These are phyloP conservation scores for Mustelus asterias DNA, from an alignment of 2,113 vertebrate species.

Conservation along the genomic window DNA sequence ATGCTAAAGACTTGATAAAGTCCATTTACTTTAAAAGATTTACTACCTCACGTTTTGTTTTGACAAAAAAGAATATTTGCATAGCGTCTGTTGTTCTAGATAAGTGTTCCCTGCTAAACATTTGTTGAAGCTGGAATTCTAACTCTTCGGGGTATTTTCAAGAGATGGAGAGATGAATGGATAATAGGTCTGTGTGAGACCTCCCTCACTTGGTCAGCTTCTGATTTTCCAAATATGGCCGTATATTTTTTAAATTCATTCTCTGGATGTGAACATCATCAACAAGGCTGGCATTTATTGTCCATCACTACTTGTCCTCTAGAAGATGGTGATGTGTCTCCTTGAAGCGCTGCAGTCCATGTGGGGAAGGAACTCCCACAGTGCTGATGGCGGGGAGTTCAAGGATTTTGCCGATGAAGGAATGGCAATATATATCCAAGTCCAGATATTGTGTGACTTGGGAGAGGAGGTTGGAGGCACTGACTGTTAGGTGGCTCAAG, in stretches of 20 bases:
- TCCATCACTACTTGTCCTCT: neutral
- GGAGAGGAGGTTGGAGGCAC: neutral
- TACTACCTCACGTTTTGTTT: neutral
- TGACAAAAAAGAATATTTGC: neutral
- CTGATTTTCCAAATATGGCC: neutral
- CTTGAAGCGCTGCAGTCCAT: neutral
- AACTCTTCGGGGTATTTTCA: neutral
- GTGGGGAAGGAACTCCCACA: neutral
- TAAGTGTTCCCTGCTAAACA: neutral
- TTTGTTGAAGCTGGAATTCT: neutral
- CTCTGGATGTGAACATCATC: neutral
- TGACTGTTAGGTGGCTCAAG: neutral
- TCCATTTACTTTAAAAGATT: neutral
- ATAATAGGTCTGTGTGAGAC: neutral
- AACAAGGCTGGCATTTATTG: neutral
- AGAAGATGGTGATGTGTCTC: neutral
- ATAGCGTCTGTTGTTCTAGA: neutral
- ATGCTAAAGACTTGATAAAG: constrained; percentile 25
- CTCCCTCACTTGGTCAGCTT: neutral
- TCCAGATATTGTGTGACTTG: neutral
- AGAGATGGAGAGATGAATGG: neutral
- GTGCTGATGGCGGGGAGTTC: neutral
- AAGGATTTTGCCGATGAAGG: neutral
- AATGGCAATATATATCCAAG: neutral
- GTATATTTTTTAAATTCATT: neutral